These are phyloP conservation scores for Drosophila serrata DNA, from an alignment of 1,140 invertebrate genomes.

Conservation along the genomic window DNA sequence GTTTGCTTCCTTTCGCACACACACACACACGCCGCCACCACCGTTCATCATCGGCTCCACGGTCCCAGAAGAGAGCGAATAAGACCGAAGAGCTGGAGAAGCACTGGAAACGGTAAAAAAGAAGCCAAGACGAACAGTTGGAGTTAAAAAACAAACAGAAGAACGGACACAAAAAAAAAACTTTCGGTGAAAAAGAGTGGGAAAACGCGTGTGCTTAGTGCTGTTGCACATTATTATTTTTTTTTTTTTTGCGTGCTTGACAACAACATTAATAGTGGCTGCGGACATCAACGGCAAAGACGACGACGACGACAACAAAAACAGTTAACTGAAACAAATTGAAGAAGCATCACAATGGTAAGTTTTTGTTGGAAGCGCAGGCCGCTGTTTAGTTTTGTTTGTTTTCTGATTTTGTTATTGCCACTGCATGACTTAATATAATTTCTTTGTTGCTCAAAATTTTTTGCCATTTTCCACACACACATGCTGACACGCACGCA, in stretches of 20 bases:
- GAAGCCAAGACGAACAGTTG: not conserved
- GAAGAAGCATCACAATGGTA: slow-evolving; percentile 42
- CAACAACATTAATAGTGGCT: slow-evolving; percentile 7
- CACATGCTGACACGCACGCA: not conserved
- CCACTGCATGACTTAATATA: slow-evolving; percentile 44
- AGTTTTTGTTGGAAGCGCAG: slow-evolving; percentile 8
- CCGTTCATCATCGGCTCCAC: slow-evolving; percentile 6
- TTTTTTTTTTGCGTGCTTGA: slow-evolving; percentile 35
- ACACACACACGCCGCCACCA: not conserved
- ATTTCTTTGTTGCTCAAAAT: slow-evolving; percentile 47
- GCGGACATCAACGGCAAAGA: not conserved
- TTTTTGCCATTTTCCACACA: slow-evolving; percentile 8
- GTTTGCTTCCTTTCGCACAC: slow-evolving; percentile 2
- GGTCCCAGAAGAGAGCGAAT: slow-evolving; percentile 1
- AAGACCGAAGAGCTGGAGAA: not conserved
- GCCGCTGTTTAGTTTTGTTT: slow-evolving; percentile 1
- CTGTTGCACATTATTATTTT: slow-evolving; percentile 10
- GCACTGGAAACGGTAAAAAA: slow-evolving; percentile 6
- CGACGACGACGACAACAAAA: slow-evolving; percentile 10
- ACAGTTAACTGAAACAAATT: slow-evolving; percentile 26
- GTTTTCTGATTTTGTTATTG: slow-evolving; percentile 10
- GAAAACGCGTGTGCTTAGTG: slow-evolving; percentile 29
- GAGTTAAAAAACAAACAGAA: slow-evolving; percentile 26
- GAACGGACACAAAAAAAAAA: not conserved
- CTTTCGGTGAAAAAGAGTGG: not conserved